Evolutionary conservation across 2,797 vertebrate species (phyloP).

Genomic region (Danio jaintianensis): DNA sequence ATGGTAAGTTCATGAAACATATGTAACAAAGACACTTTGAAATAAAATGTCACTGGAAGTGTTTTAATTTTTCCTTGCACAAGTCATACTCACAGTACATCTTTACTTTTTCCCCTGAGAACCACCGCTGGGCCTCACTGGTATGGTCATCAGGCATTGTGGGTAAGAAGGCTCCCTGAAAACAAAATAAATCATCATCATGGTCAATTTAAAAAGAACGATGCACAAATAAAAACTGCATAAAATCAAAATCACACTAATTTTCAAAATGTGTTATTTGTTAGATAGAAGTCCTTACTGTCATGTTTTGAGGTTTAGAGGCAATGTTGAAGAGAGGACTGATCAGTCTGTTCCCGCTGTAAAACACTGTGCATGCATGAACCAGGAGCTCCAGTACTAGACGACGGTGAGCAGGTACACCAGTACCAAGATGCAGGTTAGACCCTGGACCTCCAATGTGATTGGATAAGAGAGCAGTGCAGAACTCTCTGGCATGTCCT

Average conservation of each 20-base stretch:
- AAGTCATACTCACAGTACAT: slow-evolving; percentile 68
- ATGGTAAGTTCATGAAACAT: too few species aligned
- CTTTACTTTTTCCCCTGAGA: rapidly evolving
- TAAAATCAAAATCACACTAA: background rate
- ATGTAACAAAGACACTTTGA: too few species aligned
- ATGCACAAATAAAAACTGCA: background rate
- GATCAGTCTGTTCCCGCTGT: slow-evolving; percentile 64
- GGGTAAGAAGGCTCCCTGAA: slow-evolving; percentile 72
- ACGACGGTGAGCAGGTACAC: slow-evolving; percentile 57
- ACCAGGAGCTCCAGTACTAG: slow-evolving; percentile 76
- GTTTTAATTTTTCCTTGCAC: background rate
- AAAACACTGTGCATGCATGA: slow-evolving; percentile 73
- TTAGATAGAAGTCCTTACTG: slow-evolving; percentile 57
- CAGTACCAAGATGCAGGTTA: slow-evolving; percentile 19
- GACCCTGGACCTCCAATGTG: slow-evolving; percentile 57
- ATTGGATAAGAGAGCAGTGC: slow-evolving; percentile 70
- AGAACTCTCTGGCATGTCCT: slow-evolving; percentile 64
- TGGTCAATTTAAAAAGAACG: background rate
- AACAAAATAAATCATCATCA: too few species aligned
- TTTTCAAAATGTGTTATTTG: background rate
- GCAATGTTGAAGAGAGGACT: slow-evolving; percentile 71
- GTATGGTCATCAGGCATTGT: slow-evolving; percentile 79
- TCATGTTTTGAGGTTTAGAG: slow-evolving; percentile 63
- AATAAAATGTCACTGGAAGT: background rate
- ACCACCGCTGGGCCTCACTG: slow-evolving; percentile 59